Conservation (phyloP, 1,140 invertebrate species). For the Oryzaephilus surinamensis region DNA sequence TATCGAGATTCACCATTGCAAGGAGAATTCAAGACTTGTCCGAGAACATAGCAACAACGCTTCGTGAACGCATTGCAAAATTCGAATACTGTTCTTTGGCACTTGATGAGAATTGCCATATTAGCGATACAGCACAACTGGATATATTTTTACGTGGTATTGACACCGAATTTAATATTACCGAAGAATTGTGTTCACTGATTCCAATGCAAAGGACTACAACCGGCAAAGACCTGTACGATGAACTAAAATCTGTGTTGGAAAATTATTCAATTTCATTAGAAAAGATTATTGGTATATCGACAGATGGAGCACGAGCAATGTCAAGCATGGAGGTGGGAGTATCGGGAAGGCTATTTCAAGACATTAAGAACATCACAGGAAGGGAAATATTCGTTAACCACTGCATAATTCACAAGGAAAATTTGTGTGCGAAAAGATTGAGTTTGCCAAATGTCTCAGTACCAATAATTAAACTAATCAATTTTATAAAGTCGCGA, state of each 20-base stretch:
- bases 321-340: conserved; percentile 26
- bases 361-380: conserved; percentile 20
- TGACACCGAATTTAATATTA: conserved; percentile 25
- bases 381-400: conserved; percentile 24
- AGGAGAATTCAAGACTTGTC: too few relatives aligned
- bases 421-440: conserved; percentile 16
- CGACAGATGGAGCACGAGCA: conserved; percentile 28
- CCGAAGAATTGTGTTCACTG: conserved; percentile 23
- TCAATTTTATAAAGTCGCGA: conserved; percentile 16
- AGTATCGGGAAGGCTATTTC: conserved; percentile 24
- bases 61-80: too few relatives aligned
- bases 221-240: conserved; percentile 23
- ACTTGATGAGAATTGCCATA: conserved; percentile 25
- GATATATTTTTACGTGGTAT: conserved; percentile 27
- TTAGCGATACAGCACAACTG: conserved; percentile 21
- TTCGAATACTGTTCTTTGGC: too few relatives aligned
- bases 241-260: conserved; percentile 17
- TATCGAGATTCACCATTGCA: too few relatives aligned
- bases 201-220: conserved; percentile 25
- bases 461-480: conserved; percentile 15
- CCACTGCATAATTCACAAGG: conserved; percentile 17
- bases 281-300: conserved; percentile 21
- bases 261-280: conserved; percentile 18
- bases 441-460: conserved; percentile 15
- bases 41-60: too few relatives aligned